These are phyloP conservation scores for Caenorhabditis zanzibari DNA, from an alignment of 2,888 invertebrate species.

Conservation along the genomic window DNA sequence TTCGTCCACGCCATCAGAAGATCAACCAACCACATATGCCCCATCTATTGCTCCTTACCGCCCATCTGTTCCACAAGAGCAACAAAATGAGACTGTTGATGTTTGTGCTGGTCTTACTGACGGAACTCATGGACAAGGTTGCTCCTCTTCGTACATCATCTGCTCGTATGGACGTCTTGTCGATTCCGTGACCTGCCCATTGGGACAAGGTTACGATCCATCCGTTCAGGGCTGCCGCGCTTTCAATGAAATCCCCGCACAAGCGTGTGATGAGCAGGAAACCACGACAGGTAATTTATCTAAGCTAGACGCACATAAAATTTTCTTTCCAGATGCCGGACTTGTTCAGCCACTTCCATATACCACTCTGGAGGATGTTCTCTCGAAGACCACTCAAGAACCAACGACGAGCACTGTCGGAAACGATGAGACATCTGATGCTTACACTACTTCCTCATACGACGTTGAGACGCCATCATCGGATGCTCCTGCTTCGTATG, in stretches of 20 bases:
- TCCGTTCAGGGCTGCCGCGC: conserved; percentile 37
- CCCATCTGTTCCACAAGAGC: conserved; percentile 10
- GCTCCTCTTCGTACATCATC: conserved; percentile 45
- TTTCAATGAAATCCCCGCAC: conserved; percentile 40
- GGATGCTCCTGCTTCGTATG: neutral
- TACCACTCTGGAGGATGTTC: conserved; percentile 27
- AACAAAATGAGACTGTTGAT: neutral
- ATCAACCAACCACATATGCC: conserved; percentile 32
- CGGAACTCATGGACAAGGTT: conserved; percentile 45
- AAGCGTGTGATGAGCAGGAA: conserved; percentile 28
- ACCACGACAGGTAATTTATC: conserved; percentile 43
- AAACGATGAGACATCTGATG: neutral
- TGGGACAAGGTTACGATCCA: conserved; percentile 59
- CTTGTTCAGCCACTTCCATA: conserved; percentile 46
- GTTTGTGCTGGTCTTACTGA: conserved; percentile 37
- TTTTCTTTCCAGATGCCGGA: conserved; percentile 40
- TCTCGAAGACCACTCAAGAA: conserved; percentile 11
- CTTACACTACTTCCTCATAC: neutral
- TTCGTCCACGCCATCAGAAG: neutral
- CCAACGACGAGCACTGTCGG: conserved; percentile 21
- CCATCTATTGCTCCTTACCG: conserved; percentile 43
- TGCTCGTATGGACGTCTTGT: conserved; percentile 40
- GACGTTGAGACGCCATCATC: neutral
- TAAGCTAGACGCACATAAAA: neutral
- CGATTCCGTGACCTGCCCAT: conserved; percentile 28